Conservation (phyloP, 2,888 invertebrate species). For the Crepidodera aurea region DNA sequence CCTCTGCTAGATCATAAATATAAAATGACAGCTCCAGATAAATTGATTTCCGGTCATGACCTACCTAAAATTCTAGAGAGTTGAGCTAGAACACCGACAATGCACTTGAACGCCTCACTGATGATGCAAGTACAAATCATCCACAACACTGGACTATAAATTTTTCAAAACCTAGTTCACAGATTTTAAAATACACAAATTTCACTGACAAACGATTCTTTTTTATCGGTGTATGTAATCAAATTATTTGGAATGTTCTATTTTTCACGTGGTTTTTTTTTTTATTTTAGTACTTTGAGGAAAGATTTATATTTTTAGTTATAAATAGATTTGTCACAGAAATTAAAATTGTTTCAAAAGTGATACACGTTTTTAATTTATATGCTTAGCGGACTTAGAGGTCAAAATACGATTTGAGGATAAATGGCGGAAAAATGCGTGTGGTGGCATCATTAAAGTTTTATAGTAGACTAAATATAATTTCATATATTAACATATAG, state of each 20-base stretch:
- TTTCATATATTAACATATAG: too few species aligned
- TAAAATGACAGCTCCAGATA: too few species aligned
- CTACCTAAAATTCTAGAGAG: slow-evolving; percentile 29
- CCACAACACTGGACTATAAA: slow-evolving; percentile 1
- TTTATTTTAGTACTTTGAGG: neutral
- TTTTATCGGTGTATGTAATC: neutral
- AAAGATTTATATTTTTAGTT: slow-evolving; percentile 5
- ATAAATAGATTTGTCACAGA: slow-evolving; percentile 12
- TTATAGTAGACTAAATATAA: too few species aligned
- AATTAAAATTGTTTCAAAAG: slow-evolving; percentile 11
- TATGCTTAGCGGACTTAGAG: neutral
- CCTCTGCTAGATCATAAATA: too few species aligned
- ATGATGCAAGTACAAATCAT: slow-evolving; percentile 10
- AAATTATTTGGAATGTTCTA: slow-evolving; percentile 1
- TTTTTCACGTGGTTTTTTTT: neutral
- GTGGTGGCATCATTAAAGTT: neutral
- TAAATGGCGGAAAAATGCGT: neutral
- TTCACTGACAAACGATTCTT: too few species aligned
- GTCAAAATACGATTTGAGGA: neutral
- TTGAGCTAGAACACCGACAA: neutral
- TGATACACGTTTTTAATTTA: slow-evolving; percentile 24
- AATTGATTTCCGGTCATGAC: slow-evolving; percentile 8
- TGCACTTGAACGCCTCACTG: slow-evolving; percentile 15
- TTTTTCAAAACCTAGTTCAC: slow-evolving; percentile 1
- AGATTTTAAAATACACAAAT: neutral